Evolutionary conservation across 2,797 vertebrate genomes (phyloP).

Genomic region (Micrastur ruficollis): DNA sequence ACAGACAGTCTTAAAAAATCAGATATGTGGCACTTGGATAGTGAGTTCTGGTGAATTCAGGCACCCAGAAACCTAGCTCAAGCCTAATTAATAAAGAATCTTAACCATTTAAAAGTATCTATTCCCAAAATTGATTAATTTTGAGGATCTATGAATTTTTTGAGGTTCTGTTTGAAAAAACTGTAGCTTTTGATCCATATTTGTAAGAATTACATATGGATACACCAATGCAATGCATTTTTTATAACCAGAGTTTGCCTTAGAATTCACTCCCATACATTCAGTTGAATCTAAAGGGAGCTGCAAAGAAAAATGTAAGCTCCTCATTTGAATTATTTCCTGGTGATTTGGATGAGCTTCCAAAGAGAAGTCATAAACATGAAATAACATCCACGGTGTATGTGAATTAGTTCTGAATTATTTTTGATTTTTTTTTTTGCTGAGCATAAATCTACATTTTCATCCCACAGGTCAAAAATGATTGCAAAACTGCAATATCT

Average conservation of each 20-base stretch:
- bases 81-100: background rate
- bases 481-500: background rate
- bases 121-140: background rate
- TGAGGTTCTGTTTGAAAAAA: background rate
- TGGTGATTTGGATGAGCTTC: background rate
- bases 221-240: background rate
- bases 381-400: background rate
- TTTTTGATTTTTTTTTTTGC: background rate
- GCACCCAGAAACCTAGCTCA: background rate
- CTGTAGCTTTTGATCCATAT: background rate
- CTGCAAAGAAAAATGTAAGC: background rate
- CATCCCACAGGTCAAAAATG: background rate
- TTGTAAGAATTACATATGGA: background rate
- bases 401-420: background rate
- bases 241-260: background rate
- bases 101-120: background rate
- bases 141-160: background rate
- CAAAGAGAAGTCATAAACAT: background rate
- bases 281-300: background rate
- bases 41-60: background rate
- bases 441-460: background rate
- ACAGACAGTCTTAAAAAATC: background rate
- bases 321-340: background rate
- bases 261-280: background rate
- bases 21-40: background rate